These are phyloP conservation scores for Notospermus geniculatus DNA, from an alignment of 1,140 invertebrate species.

Conservation along the genomic window DNA sequence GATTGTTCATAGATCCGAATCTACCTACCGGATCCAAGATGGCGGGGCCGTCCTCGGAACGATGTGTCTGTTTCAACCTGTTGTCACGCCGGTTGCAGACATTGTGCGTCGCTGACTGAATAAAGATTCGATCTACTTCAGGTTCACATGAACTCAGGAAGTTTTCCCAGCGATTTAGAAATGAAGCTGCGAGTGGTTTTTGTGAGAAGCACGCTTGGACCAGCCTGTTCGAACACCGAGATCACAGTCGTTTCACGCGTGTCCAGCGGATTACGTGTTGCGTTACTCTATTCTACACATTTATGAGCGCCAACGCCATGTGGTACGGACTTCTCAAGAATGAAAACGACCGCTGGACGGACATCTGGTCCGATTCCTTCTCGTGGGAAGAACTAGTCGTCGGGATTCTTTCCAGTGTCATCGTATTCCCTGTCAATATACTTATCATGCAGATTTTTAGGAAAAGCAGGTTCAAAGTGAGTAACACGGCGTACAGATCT, in stretches of 20 bases:
- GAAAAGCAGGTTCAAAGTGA: slow-evolving; percentile 43
- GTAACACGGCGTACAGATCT: too few species aligned
- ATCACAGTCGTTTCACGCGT: slow-evolving; percentile 45
- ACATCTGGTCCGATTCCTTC: slow-evolving; percentile 23
- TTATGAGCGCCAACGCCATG: slow-evolving; percentile 45
- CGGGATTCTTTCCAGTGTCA: slow-evolving; percentile 36
- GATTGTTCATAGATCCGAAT: too few species aligned
- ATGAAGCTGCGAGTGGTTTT: slow-evolving; percentile 26
- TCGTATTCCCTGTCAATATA: slow-evolving; percentile 43
- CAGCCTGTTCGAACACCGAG: slow-evolving; percentile 41
- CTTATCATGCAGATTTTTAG: slow-evolving; percentile 42
- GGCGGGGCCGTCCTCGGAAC: too few species aligned
- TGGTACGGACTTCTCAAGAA: slow-evolving; percentile 48
- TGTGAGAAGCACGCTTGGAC: slow-evolving; percentile 48
- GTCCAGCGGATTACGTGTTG: slow-evolving; percentile 47
- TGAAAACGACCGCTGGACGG: slow-evolving; percentile 1
- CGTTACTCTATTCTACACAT: slow-evolving; percentile 42
- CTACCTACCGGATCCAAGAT: too few species aligned
- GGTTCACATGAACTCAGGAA: slow-evolving; percentile 24
- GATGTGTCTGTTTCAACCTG: too few species aligned
- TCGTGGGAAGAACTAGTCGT: slow-evolving; percentile 47
- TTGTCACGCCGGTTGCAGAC: too few species aligned
- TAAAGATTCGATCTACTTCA: slow-evolving; percentile 4
- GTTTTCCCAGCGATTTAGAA: slow-evolving; percentile 30
- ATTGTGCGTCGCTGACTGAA: too few species aligned